These are phyloP conservation scores for Equus quagga DNA, from an alignment of 2,113 vertebrate genomes.

Conservation along the genomic window DNA sequence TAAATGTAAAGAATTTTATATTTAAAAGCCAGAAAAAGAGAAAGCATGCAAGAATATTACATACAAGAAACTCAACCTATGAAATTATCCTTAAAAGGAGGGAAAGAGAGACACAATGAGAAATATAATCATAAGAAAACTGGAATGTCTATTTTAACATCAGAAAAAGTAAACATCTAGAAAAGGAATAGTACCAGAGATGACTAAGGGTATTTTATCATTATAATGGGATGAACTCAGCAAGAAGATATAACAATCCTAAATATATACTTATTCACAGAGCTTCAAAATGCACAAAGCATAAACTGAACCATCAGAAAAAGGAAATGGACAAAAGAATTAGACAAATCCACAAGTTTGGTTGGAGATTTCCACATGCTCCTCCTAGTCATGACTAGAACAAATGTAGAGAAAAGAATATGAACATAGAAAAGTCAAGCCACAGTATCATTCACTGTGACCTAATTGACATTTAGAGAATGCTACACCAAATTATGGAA, in stretches of 20 bases:
- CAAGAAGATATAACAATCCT: neutral
- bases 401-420: neutral
- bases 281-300: no score
- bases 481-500: neutral
- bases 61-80: neutral
- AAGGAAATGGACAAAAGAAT: neutral
- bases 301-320: no score
- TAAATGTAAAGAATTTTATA: neutral
- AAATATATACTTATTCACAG: neutral
- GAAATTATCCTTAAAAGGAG: neutral
- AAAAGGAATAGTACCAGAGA: neutral
- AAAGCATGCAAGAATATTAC: neutral
- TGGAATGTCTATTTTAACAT: neutral
- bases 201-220: neutral
- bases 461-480: neutral
- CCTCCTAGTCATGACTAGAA: neutral
- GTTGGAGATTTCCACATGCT: neutral
- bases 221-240: neutral
- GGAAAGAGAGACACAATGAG: neutral
- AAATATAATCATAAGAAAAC: neutral
- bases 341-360: neutral
- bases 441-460: neutral
- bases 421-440: neutral
- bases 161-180: neutral
- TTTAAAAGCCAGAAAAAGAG: neutral